Conservation (phyloP, 2,888 invertebrate species). For the Boloria euphrosyne region DNA sequence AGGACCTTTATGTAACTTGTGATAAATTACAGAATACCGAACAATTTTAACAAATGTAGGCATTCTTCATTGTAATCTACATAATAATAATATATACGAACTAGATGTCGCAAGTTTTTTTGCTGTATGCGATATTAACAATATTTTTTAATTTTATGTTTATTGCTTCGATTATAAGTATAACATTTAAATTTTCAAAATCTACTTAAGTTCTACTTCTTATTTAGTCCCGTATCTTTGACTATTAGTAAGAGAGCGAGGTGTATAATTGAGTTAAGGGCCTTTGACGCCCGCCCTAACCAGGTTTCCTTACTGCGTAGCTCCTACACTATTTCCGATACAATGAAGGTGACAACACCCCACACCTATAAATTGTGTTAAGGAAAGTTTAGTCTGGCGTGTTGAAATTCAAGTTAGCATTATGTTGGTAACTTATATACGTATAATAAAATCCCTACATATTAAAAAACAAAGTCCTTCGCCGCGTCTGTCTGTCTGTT, state of each 20-base stretch:
- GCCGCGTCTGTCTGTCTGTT: too few species aligned
- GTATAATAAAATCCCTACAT: too few species aligned
- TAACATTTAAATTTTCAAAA: background rate
- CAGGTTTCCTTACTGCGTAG: constrained; percentile 59
- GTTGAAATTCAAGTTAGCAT: constrained; percentile 17
- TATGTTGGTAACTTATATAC: constrained; percentile 12
- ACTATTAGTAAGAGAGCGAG: constrained; percentile 48
- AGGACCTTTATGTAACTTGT: too few species aligned
- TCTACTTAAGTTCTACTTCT: background rate
- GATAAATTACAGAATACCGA: too few species aligned
- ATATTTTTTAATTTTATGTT: too few species aligned
- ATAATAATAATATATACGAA: too few species aligned
- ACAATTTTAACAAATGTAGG: too few species aligned
- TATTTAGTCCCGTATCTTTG: constrained; percentile 21
- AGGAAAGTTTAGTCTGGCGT: constrained; percentile 18
- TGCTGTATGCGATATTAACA: too few species aligned
- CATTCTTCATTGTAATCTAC: too few species aligned
- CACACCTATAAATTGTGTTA: constrained; percentile 27
- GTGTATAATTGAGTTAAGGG: constrained; percentile 78
- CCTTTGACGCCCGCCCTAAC: constrained; percentile 79
- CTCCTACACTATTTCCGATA: constrained; percentile 41
- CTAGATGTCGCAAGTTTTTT: too few species aligned
- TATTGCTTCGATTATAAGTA: too few species aligned
- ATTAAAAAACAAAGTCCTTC: too few species aligned
- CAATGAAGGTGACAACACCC: constrained; percentile 36